Evolutionary conservation across 2,888 invertebrate genomes (phyloP), one percentile per base, ranked within the genome.

Genomic region (Tinea trinotella): DNA sequence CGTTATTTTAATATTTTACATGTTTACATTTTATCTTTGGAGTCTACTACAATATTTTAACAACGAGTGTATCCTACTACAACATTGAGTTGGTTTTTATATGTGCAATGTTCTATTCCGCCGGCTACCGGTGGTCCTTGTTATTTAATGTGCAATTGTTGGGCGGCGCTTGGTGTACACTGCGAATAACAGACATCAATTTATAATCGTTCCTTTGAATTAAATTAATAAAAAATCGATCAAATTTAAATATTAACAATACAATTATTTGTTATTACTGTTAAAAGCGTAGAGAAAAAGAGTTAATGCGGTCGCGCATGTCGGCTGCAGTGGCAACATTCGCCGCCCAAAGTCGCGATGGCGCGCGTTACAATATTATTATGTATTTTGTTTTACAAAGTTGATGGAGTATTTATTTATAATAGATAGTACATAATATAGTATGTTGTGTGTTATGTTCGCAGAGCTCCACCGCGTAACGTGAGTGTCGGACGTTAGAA

Each of bases 11-110:
- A 76, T 80, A 83, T 82, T 83, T 83, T 81, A 83, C 83, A 83
- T 82, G 81, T 84, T 82, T 83, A 84, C 82, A 85, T 83, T 82
- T 83, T 85, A 85, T 84, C 83, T 81, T 80, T 72, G 84, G 83
- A 82, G 83, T 82, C 76, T 84, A 84, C 75, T 82, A 85, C 83
- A 82, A 80, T 80, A 84, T 81, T 83, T 81, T 79, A 84, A 79
- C 78, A 76, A 79, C 73, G 84, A 86, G 87, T 79, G 83, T 69
- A 74, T 79, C 84, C 77, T 86, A 87, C 82, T 85, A 85, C 85
- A 84, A 84, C 67, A 85, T 86, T 86, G 86, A 85, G 83, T 86
- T 87, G 76, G 76, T 77, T 84, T 76, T 71, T 81, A 81, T 78
- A 71, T 76, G 79, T 84, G 79, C 83, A 80, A 85, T 84, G 79